Conservation (phyloP, 1,140 invertebrate genomes). For the Orussus abietinus region DNA sequence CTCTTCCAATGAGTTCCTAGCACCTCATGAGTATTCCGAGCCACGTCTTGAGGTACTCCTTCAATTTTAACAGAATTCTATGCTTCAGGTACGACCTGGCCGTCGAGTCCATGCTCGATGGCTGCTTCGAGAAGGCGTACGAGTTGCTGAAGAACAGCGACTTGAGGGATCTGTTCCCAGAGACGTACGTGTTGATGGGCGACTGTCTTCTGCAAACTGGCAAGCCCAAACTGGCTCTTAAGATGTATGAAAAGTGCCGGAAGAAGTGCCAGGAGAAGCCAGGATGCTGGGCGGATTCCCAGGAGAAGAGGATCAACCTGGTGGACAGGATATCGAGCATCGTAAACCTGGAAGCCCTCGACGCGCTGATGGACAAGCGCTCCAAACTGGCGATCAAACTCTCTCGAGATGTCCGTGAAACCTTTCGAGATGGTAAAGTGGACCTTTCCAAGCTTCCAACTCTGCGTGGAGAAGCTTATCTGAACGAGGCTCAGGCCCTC, state of each 20-base stretch:
- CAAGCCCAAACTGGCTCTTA: slow-evolving; percentile 10
- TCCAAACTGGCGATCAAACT: slow-evolving; percentile 5
- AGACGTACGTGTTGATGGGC: slow-evolving; percentile 17
- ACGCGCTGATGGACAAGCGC: not conserved
- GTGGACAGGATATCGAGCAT: slow-evolving; percentile 18
- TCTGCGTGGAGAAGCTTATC: slow-evolving; percentile 13
- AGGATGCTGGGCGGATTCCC: not conserved
- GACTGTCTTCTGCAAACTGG: slow-evolving; percentile 13
- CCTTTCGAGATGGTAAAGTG: slow-evolving; percentile 6
- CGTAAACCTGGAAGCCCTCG: slow-evolving; percentile 12
- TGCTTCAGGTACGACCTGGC: slow-evolving; percentile 24
- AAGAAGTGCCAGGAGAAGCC: not conserved
- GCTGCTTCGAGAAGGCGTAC: slow-evolving; percentile 10
- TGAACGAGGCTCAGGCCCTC: slow-evolving; percentile 7
- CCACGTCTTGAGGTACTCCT: too few relatives aligned
- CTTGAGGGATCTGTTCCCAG: slow-evolving; percentile 9
- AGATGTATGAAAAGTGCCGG: slow-evolving; percentile 14
- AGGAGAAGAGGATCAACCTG: slow-evolving; percentile 6
- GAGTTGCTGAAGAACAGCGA: slow-evolving; percentile 11
- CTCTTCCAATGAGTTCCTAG: too few relatives aligned
- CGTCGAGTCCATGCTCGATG: slow-evolving; percentile 14
- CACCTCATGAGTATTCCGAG: too few relatives aligned
- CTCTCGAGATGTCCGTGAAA: slow-evolving; percentile 2
- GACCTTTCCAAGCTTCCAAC: slow-evolving; percentile 5
- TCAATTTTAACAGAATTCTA: too few relatives aligned